Conservation (phyloP, 2,113 vertebrate genomes). For the Xenopus laevis region DNA sequence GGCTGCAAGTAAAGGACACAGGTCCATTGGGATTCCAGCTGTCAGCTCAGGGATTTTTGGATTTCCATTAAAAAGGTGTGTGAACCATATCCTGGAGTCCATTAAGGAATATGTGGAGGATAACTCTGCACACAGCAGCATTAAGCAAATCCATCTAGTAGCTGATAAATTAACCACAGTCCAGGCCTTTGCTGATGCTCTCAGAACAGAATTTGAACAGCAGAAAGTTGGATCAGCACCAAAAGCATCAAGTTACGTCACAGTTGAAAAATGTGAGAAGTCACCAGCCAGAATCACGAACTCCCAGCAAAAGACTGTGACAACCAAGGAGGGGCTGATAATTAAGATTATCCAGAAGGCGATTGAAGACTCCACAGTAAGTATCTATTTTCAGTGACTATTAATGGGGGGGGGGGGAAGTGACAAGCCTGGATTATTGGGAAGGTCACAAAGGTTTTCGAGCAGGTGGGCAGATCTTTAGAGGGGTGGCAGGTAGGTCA, state of each 20-base stretch:
- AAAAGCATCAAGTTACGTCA: neutral
- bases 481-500: no score
- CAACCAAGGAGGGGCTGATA: conserved; percentile 66
- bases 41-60: conserved; percentile 64
- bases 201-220: conserved; percentile 54
- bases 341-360: conserved; percentile 62
- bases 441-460: no score
- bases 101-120: conserved; percentile 66
- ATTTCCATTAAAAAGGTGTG: conserved; percentile 66
- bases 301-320: neutral
- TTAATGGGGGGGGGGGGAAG: no score
- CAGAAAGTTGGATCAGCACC: rapidly evolving
- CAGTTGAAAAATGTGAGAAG: neutral
- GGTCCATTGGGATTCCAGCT: conserved; percentile 77
- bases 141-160: conserved; percentile 76
- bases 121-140: conserved; percentile 13
- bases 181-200: conserved; percentile 55
- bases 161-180: conserved; percentile 51
- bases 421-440: no score
- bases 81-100: conserved; percentile 59
- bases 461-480: no score
- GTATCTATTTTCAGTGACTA: conserved; percentile 12
- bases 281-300: neutral
- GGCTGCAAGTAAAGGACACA: conserved; percentile 52
- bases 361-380: conserved; percentile 69